Base-by-base conservation (phyloP, 2,797 vertebrate species). In the Cryptoblepharus egeriae region DNA sequence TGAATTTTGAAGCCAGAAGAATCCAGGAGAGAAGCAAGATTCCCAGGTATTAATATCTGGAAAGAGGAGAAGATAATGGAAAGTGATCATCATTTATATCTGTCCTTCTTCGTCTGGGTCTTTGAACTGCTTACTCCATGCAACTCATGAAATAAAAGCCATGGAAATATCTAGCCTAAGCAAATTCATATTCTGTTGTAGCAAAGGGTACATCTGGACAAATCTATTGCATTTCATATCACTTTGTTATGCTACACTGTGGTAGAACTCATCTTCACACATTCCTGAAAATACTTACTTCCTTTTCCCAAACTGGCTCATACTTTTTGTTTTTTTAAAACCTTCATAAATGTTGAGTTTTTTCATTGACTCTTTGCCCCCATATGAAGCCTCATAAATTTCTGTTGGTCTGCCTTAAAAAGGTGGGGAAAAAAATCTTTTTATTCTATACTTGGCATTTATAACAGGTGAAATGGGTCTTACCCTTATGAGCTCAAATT, bases 21-120 rank as follows among this genome's bases (percentile, higher is more conserved):
- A 24, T 0, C 0, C 0, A 30, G 5, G 37, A 55, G 81, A 85
- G 71, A 71, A 0, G 0, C 60, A 68, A 18, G 65, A 42, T 3
- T 61, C 45, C n/a, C 32, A 79, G 65, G 4, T 61, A 86, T 85
- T 12, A 42, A 22, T 73, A 72, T 68, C 63, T 49, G 4, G 35
- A 49, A 49, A 75, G n/a, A 77, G 75, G 58, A 20, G 3, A 30
- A 4, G 13, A 6, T 1, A 3, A 67, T 22, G 1, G 30, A 63
- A 26, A 49, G 1, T 64, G 57, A 18, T 5, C 30, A 49, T 67
- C 6, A 0, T 6, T 71, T 1, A 64, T 75, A 32, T 1, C 52
- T 10, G 55, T 49, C 32, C 0, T 1, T 20, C 73, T 63, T 57
- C 49, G 16, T 12, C 77, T 70, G 32, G 70, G 57, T 70, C 16